Evolutionary conservation across 2,888 invertebrate species (phyloP).

Genomic region (Cosmia trapezina): DNA sequence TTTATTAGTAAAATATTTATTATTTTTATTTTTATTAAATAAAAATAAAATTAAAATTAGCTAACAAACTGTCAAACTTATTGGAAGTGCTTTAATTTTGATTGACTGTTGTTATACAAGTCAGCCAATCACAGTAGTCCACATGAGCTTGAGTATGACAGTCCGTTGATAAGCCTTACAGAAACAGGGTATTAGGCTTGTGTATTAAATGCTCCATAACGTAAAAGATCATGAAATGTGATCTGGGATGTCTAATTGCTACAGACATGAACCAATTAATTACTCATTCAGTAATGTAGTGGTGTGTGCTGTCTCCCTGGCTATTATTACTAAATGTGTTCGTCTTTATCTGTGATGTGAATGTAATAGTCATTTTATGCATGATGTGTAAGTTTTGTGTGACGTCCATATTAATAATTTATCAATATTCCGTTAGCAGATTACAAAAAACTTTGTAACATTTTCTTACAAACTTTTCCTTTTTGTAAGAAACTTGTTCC

Average conservation of each 20-base stretch:
- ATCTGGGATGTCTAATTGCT: conserved; percentile 28
- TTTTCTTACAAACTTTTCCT: not conserved
- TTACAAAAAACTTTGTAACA: not conserved
- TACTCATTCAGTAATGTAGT: conserved; percentile 38
- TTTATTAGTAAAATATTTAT: too few species aligned
- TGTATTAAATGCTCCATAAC: conserved; percentile 1
- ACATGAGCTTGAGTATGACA: not conserved
- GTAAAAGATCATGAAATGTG: conserved; percentile 31
- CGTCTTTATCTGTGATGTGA: conserved; percentile 26
- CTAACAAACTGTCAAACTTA: not conserved
- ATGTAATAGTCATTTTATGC: conserved; percentile 53
- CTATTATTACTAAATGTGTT: conserved; percentile 33
- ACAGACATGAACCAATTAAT: conserved; percentile 52
- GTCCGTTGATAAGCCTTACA: not conserved
- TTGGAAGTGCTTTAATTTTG: not conserved
- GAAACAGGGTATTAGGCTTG: not conserved
- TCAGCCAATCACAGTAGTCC: not conserved
- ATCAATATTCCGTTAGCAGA: conserved; percentile 6
- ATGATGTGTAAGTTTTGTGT: conserved; percentile 45
- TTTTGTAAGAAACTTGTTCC: not conserved
- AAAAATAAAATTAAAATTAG: too few species aligned
- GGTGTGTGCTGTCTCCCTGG: conserved; percentile 1
- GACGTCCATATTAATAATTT: conserved; percentile 26
- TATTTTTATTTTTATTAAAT: too few species aligned
- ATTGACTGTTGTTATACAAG: not conserved